Base-by-base conservation (phyloP, 2,888 invertebrate genomes). In the Prosopocoilus inquinatus region DNA sequence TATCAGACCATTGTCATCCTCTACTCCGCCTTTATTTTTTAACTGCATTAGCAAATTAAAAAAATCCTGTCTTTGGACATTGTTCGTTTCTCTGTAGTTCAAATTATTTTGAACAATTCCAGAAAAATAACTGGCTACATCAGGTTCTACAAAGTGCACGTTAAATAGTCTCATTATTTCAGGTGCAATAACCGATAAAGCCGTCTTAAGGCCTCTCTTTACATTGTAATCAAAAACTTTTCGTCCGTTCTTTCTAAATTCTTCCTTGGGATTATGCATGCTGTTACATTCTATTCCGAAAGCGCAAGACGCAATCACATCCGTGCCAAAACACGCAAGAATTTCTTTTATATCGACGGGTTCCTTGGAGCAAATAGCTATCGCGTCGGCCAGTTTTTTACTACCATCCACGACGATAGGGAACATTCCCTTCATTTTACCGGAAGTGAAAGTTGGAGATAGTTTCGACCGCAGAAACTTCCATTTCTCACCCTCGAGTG, bases 401-500 rank as follows among this genome's bases (percentile, higher is more conserved):
- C 35, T 28, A 9, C 16, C 32, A 15, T 49, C 49, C n/a, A 49
- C 41, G 1, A 49, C 12, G n/a, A 41, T 49, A n/a, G 39, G 39
- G 7, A 49, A 7, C 49, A 49, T 49, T 2, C 13, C n/a, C 36
- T 49, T 49, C 49, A 49, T 38, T 44, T 63, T 63, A 9, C 60
- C 59, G 2, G 63, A 53, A 8, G 63, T 61, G 16, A 62, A 64
- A 3, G 58, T 57, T 9, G 62, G 58, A 5, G 59, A 58, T 43
- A 63, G 46, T 44, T 60, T 59, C 32, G 52, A 28, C 2, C 62
- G 50, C 39, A 43, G 20, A 9, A 9, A 34, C 64, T 80, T 84
- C 88, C 89, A 89, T 11, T 78, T 74, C 7, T 78, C 72, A 0
- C 82, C 83, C 38, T 76, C 75, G 36, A 81, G 65, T 58, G 80